These are phyloP conservation scores for Agriopis leucophaearia DNA, from an alignment of 2,888 invertebrate genomes.

Conservation along the genomic window DNA sequence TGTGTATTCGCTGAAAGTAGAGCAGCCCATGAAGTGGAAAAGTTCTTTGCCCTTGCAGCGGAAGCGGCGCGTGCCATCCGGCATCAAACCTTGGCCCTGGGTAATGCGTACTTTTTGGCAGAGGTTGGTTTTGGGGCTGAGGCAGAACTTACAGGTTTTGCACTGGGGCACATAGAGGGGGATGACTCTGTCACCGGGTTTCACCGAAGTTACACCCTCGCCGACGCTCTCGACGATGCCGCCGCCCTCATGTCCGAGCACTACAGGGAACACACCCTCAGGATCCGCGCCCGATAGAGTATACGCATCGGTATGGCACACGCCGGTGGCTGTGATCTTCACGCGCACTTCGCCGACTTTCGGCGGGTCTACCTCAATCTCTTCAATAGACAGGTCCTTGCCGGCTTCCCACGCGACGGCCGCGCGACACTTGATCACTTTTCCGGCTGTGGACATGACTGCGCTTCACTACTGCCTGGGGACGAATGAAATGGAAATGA, in stretches of 20 bases:
- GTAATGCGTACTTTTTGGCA: slow-evolving; percentile 96
- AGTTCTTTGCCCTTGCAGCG: slow-evolving; percentile 91
- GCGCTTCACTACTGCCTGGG: slow-evolving; percentile 50
- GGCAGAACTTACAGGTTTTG: slow-evolving; percentile 98
- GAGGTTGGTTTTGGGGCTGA: slow-evolving; percentile 97
- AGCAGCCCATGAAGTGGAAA: slow-evolving; percentile 98
- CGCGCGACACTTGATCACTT: slow-evolving; percentile 96
- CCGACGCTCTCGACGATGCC: slow-evolving; percentile 99
- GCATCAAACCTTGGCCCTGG: slow-evolving; percentile 96
- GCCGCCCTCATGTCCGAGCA: slow-evolving; percentile 98
- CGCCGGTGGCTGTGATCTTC: slow-evolving; percentile 91
- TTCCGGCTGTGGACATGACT: slow-evolving; percentile 77
- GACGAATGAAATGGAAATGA: slow-evolving; percentile 51
- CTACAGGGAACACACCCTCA: slow-evolving; percentile 96
- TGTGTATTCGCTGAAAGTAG: slow-evolving; percentile 97
- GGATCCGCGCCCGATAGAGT: slow-evolving; percentile 95
- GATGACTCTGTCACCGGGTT: slow-evolving; percentile 98
- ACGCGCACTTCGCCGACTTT: slow-evolving; percentile 96
- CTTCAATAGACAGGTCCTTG: slow-evolving; percentile 95
- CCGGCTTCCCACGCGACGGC: slow-evolving; percentile 99
- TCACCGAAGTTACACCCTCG: slow-evolving; percentile 94
- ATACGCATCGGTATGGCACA: slow-evolving; percentile 98
- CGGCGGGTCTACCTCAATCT: slow-evolving; percentile 97
- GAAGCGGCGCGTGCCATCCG: slow-evolving; percentile 96
- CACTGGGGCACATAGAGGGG: slow-evolving; percentile 99